Percentiles rank a stretch among this genome's conserved stretches.
Conservation (phyloP, 2,888 invertebrate species). For the Scelioninae gen. 2 region DNA sequence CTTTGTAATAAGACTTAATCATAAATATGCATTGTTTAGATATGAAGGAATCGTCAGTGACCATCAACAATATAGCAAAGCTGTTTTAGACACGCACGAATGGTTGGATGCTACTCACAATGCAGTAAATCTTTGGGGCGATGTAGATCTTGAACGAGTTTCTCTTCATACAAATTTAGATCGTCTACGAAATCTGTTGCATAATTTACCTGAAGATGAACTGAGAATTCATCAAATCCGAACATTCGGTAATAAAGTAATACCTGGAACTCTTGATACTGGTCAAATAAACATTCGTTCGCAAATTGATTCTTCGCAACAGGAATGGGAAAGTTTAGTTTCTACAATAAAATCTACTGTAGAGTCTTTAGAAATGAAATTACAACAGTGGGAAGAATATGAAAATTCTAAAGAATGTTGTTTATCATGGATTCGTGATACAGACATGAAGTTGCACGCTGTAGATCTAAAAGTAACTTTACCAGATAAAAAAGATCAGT, state of each 20-base stretch:
- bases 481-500: constrained; percentile 88
- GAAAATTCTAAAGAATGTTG: constrained; percentile 91
- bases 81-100: constrained; percentile 90
- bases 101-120: constrained; percentile 91
- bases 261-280: constrained; percentile 88
- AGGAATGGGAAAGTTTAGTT: constrained; percentile 91
- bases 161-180: constrained; percentile 91
- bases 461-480: constrained; percentile 90
- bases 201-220: constrained; percentile 90
- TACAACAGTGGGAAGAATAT: constrained; percentile 94
- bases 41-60: constrained; percentile 92
- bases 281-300: constrained; percentile 91
- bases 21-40: constrained; percentile 68
- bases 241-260: constrained; percentile 90
- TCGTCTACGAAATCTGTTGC: constrained; percentile 85
- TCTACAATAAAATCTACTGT: constrained; percentile 87
- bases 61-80: constrained; percentile 92
- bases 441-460: constrained; percentile 90
- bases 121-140: constrained; percentile 89
- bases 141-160: constrained; percentile 88
- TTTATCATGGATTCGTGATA: constrained; percentile 90
- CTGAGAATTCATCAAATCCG: constrained; percentile 88
- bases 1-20: background rate
- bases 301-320: constrained; percentile 91
- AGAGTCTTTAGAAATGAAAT: constrained; percentile 86